Base-by-base conservation (phyloP, 2,797 vertebrate genomes). In the Argentina silus region DNA sequence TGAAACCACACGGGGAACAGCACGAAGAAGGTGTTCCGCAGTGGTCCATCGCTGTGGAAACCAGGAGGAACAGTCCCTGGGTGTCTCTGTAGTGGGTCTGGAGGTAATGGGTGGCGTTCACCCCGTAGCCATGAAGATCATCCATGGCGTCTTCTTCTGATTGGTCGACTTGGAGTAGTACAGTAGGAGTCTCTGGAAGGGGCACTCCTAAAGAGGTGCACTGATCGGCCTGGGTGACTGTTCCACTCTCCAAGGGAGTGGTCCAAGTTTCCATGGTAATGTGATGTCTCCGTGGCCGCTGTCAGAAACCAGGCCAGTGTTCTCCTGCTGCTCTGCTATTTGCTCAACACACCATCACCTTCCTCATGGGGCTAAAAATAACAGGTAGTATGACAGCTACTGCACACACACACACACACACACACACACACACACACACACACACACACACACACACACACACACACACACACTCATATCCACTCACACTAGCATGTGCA, bases 1-100 rank as follows among this genome's bases (percentile, higher is more conserved):
- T 95, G 94, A 84, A 96, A 96, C 93, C 94, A 95, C 88, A 96
- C 81, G 9, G 95, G 95, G 69, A 96, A 96, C 79, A 96, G 89
- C 36, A 96, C 44, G 0, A 93, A 94, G 86, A 94, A 95, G 59
- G 94, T 92, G 6, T 94, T 96, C 75, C 93, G 91, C 79, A 1
- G 27, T 4, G 92, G 80, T 96, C 95, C 0, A 94, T 94, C 0
- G 92, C 89, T 0, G 88, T 82, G 5, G 95, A 95, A 76, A 95
- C 91, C 76, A 95, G 91, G 64, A 94, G 89, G 89, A 96, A 96
- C 93, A 93, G 95, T 59, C 88, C 88, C 87, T 95, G 93, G 44
- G 90, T 91, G 65, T 90, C 87, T 51, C 82, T 85, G 81, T 94
- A 95, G 63, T 78, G 91, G 69, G 85, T 76, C 86, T 96, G 95